Evolutionary conservation across 92 coral and sea anemone genomes (phyloP).

Genomic region (Siderastrea siderea): DNA sequence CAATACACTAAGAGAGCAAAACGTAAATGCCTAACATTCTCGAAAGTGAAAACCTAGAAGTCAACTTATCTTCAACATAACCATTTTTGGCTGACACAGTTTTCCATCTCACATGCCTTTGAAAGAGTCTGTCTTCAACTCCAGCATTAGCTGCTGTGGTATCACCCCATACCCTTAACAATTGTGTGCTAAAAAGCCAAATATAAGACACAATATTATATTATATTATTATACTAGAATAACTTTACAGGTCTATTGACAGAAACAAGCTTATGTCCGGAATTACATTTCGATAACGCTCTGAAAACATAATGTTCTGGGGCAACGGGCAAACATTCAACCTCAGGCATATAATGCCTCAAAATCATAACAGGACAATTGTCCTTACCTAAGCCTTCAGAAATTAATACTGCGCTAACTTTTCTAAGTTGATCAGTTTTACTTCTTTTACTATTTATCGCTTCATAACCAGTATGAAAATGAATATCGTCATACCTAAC

Average conservation of each 20-base stretch:
- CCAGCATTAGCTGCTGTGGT: neutral
- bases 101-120: too few relatives aligned
- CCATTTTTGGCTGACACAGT: too few relatives aligned
- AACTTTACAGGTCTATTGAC: constrained; percentile 45
- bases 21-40: too few relatives aligned
- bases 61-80: too few relatives aligned
- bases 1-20: too few relatives aligned
- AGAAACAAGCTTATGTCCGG: constrained; percentile 46
- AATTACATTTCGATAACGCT: constrained; percentile 43
- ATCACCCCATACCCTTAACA: constrained; percentile 54
- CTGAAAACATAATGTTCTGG: constrained; percentile 9
- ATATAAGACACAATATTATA: constrained; percentile 58
- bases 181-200: constrained; percentile 57
- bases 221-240: constrained; percentile 55
- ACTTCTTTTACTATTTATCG: constrained; percentile 18
- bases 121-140: too few relatives aligned
- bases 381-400: constrained; percentile 32
- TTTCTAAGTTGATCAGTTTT: constrained; percentile 53
- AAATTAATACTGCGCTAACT: constrained; percentile 43
- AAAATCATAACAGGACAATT: constrained; percentile 54
- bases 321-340: constrained; percentile 2
- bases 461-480: constrained; percentile 39
- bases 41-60: too few relatives aligned
- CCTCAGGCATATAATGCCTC: constrained; percentile 12
- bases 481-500: constrained; percentile 46